Conservation (phyloP, 2,113 vertebrate genomes). For the Jacana jacana region DNA sequence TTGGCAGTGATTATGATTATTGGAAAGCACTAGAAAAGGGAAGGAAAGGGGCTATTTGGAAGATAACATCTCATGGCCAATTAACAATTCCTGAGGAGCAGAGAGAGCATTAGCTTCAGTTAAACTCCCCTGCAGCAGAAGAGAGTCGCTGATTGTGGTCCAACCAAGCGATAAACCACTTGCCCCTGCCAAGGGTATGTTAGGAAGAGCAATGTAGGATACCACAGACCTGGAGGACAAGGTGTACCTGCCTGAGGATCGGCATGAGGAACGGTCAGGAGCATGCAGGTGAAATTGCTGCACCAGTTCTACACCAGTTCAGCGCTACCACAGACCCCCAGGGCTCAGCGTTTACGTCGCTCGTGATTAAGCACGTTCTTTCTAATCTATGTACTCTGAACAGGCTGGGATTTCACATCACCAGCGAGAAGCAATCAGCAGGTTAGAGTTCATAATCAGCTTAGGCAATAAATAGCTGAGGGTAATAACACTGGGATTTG, state of each 20-base stretch:
- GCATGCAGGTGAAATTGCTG: rapidly evolving
- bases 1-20: neutral
- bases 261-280: rapidly evolving
- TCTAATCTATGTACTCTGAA: neutral
- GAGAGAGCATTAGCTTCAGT: neutral
- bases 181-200: rapidly evolving
- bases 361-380: rapidly evolving
- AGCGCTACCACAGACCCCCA: rapidly evolving
- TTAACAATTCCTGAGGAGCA: neutral
- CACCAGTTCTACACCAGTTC: rapidly evolving
- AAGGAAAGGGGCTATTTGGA: neutral
- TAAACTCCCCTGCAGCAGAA: neutral
- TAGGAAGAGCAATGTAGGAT: rapidly evolving
- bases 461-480: rapidly evolving
- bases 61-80: neutral
- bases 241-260: rapidly evolving
- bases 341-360: neutral
- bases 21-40: no score
- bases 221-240: neutral
- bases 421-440: rapidly evolving
- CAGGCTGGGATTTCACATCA: neutral
- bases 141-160: neutral
- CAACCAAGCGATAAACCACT: neutral
- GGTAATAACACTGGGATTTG: rapidly evolving
- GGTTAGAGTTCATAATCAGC: neutral